Evolutionary conservation across 2,888 invertebrate species (phyloP), one percentile per base, ranked within the genome.

Genomic region (Metellina segmentata): DNA sequence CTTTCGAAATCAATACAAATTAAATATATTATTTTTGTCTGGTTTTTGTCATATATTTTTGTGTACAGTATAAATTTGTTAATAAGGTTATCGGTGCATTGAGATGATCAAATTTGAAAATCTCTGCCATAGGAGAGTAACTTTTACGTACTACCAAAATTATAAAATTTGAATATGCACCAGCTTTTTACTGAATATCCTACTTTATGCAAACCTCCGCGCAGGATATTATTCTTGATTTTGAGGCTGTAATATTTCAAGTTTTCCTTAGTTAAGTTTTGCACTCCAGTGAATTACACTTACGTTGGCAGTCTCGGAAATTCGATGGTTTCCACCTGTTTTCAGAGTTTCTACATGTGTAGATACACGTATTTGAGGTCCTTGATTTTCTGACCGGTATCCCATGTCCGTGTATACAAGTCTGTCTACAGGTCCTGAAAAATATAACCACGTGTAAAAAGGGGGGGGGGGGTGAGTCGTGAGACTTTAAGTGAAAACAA

Each of bases 301-400:
- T 87, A 91, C 91, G 79, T 79, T 91, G 49, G 19, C 91, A 91
- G 13, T 91, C 91, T 16, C 16, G 9, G 53, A 91, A 81, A 13
- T n/a, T 49, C 8, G 72, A 71, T 0, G 91, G 87, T 52, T 88
- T 87, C 91, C 91, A 91, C 11, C 51, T 16, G 48, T 91, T 83
- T 78, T 91, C 91, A 6, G 87, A 61, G 5, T 75, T 20, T 34
- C 91, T 87, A 70, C 91, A 91, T 9, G 70, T 83, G 61, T 78
- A 79, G 13, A 71, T 69, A 0, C n/a, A 51, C 5, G 34, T 52
- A 4, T 13, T 48, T 7, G 72, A 9, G 0, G 69, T 79, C 8
- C 70, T 71, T 49, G 16, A 77, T n/a, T n/a, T n/a, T n/a, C n/a
- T n/a, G n/a, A n/a, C n/a, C n/a, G n/a, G n/a, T n/a, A 91, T 71